Conservation (phyloP, 2,797 vertebrate genomes). For the Sebastes minor region DNA sequence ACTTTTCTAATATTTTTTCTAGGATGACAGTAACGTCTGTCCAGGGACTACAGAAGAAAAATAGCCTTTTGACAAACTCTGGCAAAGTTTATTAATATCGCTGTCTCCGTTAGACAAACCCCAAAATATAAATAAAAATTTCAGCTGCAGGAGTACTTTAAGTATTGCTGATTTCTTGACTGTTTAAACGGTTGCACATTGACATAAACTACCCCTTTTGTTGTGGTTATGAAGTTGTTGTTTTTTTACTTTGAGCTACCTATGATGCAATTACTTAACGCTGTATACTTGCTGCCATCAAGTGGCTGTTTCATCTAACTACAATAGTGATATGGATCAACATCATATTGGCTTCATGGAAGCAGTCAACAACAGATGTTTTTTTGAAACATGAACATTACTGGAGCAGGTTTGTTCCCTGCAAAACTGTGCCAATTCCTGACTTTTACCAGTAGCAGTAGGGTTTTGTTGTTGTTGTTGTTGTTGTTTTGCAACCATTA, state of each 20-base stretch:
- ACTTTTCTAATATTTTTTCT: neutral
- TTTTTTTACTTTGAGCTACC: neutral
- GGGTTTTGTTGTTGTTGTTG: too few relatives aligned
- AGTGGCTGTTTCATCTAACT: neutral
- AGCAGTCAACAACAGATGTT: neutral
- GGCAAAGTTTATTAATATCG: neutral
- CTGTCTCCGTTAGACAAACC: too few relatives aligned
- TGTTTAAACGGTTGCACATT: neutral
- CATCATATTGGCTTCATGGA: neutral
- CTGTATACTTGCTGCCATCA: constrained; percentile 7
- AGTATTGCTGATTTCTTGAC: neutral
- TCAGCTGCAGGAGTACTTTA: neutral
- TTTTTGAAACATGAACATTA: neutral
- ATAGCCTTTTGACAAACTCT: neutral
- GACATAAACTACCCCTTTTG: neutral
- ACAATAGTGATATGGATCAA: neutral
- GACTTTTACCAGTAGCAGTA: too few relatives aligned
- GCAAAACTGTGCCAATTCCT: too few relatives aligned
- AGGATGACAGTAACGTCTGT: neutral
- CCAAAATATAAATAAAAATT: too few relatives aligned
- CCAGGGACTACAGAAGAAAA: neutral
- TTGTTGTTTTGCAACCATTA: too few relatives aligned
- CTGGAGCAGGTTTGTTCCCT: neutral
- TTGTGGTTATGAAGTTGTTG: neutral
- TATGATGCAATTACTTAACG: neutral